These are phyloP conservation scores for Phylloscopus trochilus DNA, from an alignment of 2,113 vertebrate genomes.

Conservation along the genomic window DNA sequence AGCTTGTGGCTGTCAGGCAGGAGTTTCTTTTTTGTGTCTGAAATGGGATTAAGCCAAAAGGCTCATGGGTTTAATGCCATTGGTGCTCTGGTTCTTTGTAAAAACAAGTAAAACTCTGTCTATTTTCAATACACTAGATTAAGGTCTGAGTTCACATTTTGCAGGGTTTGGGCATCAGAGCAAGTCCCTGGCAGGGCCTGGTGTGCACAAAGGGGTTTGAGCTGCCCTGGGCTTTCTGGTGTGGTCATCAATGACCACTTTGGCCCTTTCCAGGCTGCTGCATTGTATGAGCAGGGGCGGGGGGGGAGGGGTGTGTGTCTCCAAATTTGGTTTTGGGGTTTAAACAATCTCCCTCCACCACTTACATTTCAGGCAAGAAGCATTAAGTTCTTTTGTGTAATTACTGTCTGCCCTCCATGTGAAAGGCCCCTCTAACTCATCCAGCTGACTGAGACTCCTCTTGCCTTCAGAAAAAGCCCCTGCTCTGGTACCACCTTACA, in stretches of 20 bases:
- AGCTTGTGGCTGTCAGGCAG: neutral
- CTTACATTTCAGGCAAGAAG: neutral
- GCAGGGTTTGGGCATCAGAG: neutral
- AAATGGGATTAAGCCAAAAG: slow-evolving; percentile 28
- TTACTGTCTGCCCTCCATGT: neutral
- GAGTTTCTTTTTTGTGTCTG: slow-evolving; percentile 3
- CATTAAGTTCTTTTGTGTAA: neutral
- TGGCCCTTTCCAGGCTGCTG: neutral
- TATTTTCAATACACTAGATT: neutral
- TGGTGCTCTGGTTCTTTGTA: neutral
- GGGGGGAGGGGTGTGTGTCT: no score
- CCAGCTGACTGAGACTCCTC: neutral
- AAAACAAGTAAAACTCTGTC: neutral
- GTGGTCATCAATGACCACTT: neutral
- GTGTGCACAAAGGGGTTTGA: neutral
- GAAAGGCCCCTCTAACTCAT: neutral
- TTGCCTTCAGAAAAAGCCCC: neutral
- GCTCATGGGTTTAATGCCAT: slow-evolving; percentile 4
- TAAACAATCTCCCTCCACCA: neutral
- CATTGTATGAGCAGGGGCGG: no score
- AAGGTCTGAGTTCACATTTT: neutral
- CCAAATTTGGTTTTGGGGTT: neutral
- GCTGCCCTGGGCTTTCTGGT: neutral
- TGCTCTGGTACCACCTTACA: neutral
- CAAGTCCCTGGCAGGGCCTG: neutral